A percentile compares a stretch with the other conserved stretches of the same genome.
These are phyloP conservation scores for Spilarctia lutea DNA, from an alignment of 2,888 invertebrate species.

Conservation along the genomic window DNA sequence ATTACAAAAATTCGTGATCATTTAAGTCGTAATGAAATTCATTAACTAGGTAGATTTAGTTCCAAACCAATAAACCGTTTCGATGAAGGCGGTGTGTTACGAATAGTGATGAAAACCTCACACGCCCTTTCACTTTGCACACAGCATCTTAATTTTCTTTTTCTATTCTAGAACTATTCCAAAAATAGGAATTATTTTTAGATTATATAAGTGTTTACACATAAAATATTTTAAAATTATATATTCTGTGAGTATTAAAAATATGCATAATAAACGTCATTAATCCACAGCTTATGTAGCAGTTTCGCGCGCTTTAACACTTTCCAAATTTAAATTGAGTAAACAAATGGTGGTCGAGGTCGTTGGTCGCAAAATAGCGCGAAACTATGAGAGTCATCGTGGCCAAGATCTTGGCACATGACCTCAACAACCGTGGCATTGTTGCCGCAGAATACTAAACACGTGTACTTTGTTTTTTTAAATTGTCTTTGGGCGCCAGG, in stretches of 20 bases:
- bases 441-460: constrained; percentile 44
- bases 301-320: not conserved
- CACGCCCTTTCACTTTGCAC: not conserved
- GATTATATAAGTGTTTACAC: not conserved
- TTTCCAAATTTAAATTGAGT: constrained; percentile 21
- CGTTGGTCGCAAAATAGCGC: constrained; percentile 26
- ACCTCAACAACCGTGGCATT: constrained; percentile 39
- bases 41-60: not conserved
- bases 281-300: not conserved
- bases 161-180: not conserved
- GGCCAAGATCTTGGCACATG: constrained; percentile 59
- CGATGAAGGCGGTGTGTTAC: not conserved
- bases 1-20: too few species aligned
- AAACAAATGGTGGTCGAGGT: constrained; percentile 35
- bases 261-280: not conserved
- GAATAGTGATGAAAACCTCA: not conserved
- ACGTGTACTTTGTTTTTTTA: constrained; percentile 17
- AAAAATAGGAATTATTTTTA: not conserved
- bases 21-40: not conserved
- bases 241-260: not conserved
- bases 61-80: not conserved
- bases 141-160: not conserved
- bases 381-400: constrained; percentile 17
- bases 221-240: not conserved
- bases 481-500: constrained; percentile 16